Evolutionary conservation across 37 sponge, comb jelly and placozoan genomes (phyloP), one percentile per base, ranked within the genome.

Genomic region (Mnemiopsis leidyi): DNA sequence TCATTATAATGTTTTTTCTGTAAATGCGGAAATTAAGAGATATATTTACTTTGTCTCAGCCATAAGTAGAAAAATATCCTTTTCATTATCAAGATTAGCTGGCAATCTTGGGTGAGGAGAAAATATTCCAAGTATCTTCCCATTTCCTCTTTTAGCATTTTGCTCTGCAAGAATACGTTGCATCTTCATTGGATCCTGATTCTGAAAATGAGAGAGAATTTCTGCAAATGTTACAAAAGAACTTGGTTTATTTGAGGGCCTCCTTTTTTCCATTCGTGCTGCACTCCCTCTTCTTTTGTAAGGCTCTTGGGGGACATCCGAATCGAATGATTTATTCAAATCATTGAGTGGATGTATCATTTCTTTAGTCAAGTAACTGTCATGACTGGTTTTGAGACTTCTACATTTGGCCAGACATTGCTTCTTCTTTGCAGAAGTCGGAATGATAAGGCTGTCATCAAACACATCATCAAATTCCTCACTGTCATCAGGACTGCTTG

Each of bases 161-260:
- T 85, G 90, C 24, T 85, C 90, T 24, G 23, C 35, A 23, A 85
- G 90, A 26, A 85, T 40, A 7, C 29, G 23, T 37, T 40, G 40
- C 61, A 39, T 85, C 39, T 85, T 85, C 26, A 85, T 25, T 5
- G 90, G 90, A 40, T 85, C 90, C 39, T 32, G 40, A 26, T 85
- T 85, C 61, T 85, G 90, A 40, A 85, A 85, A 33, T 85, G 90
- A 3, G 61, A 85, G 48, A 85, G 90, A 85, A 85, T 40, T 40
- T 85, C 90, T 39, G 90, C 61, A 40, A 85, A 85, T 25, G 40
- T 25, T 23, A 85, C 61, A 40, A 36, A 85, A 5, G 61, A 28
- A 18, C 30, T 40, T 40, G 90, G 30, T 85, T 39, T 85, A 23
- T 23, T 85, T 40, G 90, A 85, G 9, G 90, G 90, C 39, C 61